Evolutionary conservation across 2,797 vertebrate species (phyloP), one percentile per base, ranked within the genome.

Genomic region (Coregonus ussuriensis): DNA sequence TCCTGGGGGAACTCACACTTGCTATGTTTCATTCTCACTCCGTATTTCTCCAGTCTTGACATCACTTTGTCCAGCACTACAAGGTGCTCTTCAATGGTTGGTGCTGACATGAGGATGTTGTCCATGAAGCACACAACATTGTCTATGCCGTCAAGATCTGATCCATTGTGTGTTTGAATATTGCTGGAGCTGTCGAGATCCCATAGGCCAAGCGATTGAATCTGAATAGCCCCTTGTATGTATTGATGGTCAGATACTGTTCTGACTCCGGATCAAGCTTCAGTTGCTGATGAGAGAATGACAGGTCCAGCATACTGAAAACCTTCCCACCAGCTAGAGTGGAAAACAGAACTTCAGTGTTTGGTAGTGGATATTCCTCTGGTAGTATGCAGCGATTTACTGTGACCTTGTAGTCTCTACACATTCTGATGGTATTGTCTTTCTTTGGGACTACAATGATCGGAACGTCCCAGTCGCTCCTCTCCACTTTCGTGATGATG

Each of bases 331-430:
- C 59, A 6, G 54, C 78, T 47, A 79, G 53, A 4, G 67, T 66
- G 6, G 74, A 13, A n/a, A 80, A 80, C 3, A 79, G 4, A 35
- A 66, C 73, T 1, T 75, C 41, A 4, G 4, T 9, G 6, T 62
- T 74, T 37, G 72, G 54, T 14, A 72, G 74, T 3, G 47, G 70
- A 72, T 80, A 80, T 37, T 66, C 51, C 15, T 72, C 56, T 47
- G 69, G 14, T 1, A 76, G 25, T 51, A 79, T 79, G 31, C 59
- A 67, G 3, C 14, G 13, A 62, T 80, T 76, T 25, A 25, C 25
- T 25, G 25, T 25, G 25, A 25, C 25, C 25, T 25, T 25, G 25
- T 25, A 25, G 25, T 25, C 25, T 25, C 25, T 25, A 25, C 25
- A 25, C 25, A 25, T 25, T 25, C 25, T 25, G 25, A 25, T 25